Evolutionary conservation across 2,113 vertebrate species (phyloP).

Genomic region (Eretmochelys imbricata): DNA sequence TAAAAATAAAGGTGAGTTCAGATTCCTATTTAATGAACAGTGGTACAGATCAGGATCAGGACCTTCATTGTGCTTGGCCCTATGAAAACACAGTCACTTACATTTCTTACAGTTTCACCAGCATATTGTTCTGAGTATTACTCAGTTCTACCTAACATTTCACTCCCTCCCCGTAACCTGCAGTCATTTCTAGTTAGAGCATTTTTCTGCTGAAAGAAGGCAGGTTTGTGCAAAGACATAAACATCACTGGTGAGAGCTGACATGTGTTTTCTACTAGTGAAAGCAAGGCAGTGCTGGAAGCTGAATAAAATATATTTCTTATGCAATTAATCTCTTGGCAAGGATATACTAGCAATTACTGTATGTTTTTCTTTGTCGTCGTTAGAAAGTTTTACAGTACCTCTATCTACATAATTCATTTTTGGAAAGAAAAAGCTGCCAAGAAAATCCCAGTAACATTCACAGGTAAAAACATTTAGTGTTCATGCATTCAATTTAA

Average conservation of each 20-base stretch:
- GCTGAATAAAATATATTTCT: conserved; percentile 63
- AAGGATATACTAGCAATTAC: conserved; percentile 47
- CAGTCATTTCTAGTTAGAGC: conserved; percentile 65
- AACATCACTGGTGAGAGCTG: conserved; percentile 70
- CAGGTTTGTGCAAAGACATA: conserved; percentile 70
- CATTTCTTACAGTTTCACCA: neutral
- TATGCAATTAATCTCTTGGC: conserved; percentile 64
- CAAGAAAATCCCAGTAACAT: neutral
- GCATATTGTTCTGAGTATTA: neutral
- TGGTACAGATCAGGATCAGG: accelerated
- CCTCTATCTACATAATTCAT: conserved; percentile 29
- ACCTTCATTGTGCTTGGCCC: neutral
- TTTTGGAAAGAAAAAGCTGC: conserved; percentile 17
- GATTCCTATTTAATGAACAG: neutral
- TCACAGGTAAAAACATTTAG: conserved; percentile 25
- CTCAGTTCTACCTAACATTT: neutral
- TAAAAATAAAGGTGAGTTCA: accelerated
- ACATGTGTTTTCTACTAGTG: conserved; percentile 68
- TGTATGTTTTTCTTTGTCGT: conserved; percentile 59
- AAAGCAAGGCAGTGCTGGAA: conserved; percentile 45
- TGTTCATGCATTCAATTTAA: conserved; percentile 36
- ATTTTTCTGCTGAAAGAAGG: conserved; percentile 63
- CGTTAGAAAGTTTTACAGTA: conserved; percentile 28
- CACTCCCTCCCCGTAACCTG: conserved; percentile 30
- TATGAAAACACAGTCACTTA: neutral